These are phyloP conservation scores for Lota lota DNA, from an alignment of 2,113 vertebrate species.

Conservation along the genomic window DNA sequence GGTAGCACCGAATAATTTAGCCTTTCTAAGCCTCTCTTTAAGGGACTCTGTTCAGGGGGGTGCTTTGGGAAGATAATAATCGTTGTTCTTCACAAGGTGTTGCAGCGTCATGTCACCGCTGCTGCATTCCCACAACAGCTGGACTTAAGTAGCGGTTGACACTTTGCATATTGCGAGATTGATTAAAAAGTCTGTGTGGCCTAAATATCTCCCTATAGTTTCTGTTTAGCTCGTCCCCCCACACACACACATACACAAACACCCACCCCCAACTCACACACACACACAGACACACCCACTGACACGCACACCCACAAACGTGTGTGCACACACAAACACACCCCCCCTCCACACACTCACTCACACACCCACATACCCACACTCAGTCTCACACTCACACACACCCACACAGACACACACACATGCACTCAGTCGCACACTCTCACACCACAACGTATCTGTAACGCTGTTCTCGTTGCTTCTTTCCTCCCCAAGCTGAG, in stretches of 20 bases:
- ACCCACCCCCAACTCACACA: no score
- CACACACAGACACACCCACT: no score
- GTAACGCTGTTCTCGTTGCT: no score
- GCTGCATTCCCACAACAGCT: conserved; percentile 50
- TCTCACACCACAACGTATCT: no score
- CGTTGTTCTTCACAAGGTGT: conserved; percentile 49
- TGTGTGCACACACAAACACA: no score
- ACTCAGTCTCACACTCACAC: no score
- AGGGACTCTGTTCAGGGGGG: conserved; percentile 45
- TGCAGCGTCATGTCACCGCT: conserved; percentile 35
- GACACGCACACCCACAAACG: no score
- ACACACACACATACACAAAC: not conserved
- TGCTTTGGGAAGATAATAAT: conserved; percentile 51
- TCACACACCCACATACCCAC: no score
- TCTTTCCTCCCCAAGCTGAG: no score
- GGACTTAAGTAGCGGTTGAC: conserved; percentile 43
- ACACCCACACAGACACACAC: no score
- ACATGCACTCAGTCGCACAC: no score
- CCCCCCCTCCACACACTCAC: no score
- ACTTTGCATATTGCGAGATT: conserved; percentile 45
- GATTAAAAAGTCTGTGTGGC: conserved; percentile 46
- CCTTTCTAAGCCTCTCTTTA: conserved; percentile 34
- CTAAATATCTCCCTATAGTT: conserved; percentile 57
- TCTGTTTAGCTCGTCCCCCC: conserved; percentile 47
- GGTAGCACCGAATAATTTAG: not conserved